phyloP scores from a whole-genome alignment of 2,113 vertebrate genomes.

The Cephalopholis sonnerati region DNA sequence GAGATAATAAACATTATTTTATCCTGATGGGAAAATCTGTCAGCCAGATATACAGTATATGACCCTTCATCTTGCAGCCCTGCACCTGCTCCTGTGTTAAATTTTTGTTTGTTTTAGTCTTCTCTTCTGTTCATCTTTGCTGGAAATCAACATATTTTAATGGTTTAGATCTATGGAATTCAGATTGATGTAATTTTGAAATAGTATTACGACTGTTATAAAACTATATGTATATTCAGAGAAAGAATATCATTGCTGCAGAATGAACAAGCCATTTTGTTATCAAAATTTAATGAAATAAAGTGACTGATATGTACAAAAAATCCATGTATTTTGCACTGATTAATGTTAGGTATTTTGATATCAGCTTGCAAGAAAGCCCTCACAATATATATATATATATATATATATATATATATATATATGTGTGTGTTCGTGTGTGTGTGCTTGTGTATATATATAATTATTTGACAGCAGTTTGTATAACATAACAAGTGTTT shows the following conservation, averaged over 20 bases:
- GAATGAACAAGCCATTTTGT: slow-evolving; percentile 81
- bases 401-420: too few relatives aligned
- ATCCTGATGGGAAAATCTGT: slow-evolving; percentile 15
- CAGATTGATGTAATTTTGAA: slow-evolving; percentile 61
- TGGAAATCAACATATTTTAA: slow-evolving; percentile 50
- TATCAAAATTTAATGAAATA: slow-evolving; percentile 69
- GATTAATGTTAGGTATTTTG: too few relatives aligned
- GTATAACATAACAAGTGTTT: too few relatives aligned
- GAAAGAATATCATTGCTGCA: slow-evolving; percentile 68
- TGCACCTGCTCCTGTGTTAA: not conserved
- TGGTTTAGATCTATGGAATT: slow-evolving; percentile 45
- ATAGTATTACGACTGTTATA: slow-evolving; percentile 77
- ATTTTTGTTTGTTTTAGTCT: not conserved
- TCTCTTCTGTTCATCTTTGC: not conserved
- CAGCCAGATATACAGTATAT: slow-evolving; percentile 3
- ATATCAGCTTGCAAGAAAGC: too few relatives aligned
- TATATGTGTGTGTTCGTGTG: too few relatives aligned
- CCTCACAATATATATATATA: too few relatives aligned
- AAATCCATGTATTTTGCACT: not conserved
- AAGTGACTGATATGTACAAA: slow-evolving; percentile 54
- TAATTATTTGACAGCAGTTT: too few relatives aligned
- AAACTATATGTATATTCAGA: slow-evolving; percentile 78
- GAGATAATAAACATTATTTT: not conserved
- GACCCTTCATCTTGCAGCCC: slow-evolving; percentile 14
- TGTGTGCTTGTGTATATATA: too few relatives aligned